A percentile compares a stretch with the other conserved stretches of the same genome.
phyloP scores from a whole-genome alignment of 2,888 invertebrate genomes.

The Scelioninae gen. 1 region DNA sequence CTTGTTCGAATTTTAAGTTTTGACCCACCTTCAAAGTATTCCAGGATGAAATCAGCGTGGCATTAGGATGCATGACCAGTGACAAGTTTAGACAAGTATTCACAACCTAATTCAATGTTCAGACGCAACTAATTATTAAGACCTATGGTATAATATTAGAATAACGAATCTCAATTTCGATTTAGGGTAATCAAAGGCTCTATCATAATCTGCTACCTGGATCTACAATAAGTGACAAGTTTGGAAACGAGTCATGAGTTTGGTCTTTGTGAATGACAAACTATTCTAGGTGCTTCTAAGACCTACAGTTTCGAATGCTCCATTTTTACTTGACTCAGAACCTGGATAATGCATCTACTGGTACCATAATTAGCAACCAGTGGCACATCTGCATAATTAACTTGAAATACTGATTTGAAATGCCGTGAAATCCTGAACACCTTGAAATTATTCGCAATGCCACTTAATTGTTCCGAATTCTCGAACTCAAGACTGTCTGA shows the following conservation, averaged over 20 bases:
- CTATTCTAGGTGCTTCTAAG: too few species aligned
- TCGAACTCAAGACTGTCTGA: conserved; percentile 6
- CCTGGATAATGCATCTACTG: not conserved
- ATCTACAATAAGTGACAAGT: not conserved
- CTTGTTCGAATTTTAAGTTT: too few species aligned
- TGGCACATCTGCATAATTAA: too few species aligned
- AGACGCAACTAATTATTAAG: too few species aligned
- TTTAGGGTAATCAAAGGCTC: not conserved
- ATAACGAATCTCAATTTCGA: not conserved
- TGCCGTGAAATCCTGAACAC: not conserved
- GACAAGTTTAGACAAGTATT: too few species aligned
- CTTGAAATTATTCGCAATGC: not conserved
- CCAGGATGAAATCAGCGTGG: too few species aligned
- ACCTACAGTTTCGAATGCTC: too few species aligned
- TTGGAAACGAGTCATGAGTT: not conserved
- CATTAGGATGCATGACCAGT: too few species aligned
- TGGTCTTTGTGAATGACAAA: too few species aligned
- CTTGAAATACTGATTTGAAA: not conserved
- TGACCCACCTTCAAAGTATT: too few species aligned
- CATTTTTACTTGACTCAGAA: not conserved
- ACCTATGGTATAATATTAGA: too few species aligned
- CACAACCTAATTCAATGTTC: too few species aligned
- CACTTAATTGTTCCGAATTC: not conserved
- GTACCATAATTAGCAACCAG: not conserved
- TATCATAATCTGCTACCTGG: not conserved